Base-by-base conservation (phyloP, 1,140 invertebrate genomes). In the Plectrocnemia conspersa region DNA sequence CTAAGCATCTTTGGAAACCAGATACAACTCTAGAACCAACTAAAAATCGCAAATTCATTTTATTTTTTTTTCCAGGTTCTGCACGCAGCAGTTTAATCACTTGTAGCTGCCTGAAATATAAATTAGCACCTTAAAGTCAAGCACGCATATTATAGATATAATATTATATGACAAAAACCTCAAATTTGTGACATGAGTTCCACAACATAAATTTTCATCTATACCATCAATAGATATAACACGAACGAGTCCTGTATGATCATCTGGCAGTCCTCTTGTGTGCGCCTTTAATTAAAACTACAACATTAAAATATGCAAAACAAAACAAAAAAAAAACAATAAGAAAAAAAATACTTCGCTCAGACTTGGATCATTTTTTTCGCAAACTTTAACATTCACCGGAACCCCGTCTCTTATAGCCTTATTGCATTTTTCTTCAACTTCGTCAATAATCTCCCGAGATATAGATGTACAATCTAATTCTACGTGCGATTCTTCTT, bases 201-300 rank as follows among this genome's bases (percentile, higher is more conserved):
- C 89, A 73, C 89, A 93, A 68, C 89, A 93, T 78, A 91, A 82
- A 64, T 89, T 89, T 25, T 79, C 77, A 58, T 91, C 88, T 35
- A 91, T 66, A 29, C 78, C 79, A 32, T 78, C 75, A 52, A 88
- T 88, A 25, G 76, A 79, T n/a, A 91, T 79, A 3, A 91, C 80
- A 45, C 89, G 69, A 4, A 89, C 82, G 24, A 80, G 77, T 0
- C 86, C 86, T 56, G 72, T 75, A 61, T 86, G 84, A 65, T 91
- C 88, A 47, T 83, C 83, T 4, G 89, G 89, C 25, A 91, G 68
- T 2, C 86, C 86, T 58, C 86, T 69, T 19, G 79, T 80, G 52
- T 79, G 73, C 1, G 75, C 78, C 71, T 73, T n/a, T 10, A 61
- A 63, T 24, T 29, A 44, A 41, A 2, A 41, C 25, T 13, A 48